Percentiles rank a stretch among this genome's conserved stretches.
phyloP scores from a whole-genome alignment of 2,113 vertebrate genomes.

The Centrocercus urophasianus region DNA sequence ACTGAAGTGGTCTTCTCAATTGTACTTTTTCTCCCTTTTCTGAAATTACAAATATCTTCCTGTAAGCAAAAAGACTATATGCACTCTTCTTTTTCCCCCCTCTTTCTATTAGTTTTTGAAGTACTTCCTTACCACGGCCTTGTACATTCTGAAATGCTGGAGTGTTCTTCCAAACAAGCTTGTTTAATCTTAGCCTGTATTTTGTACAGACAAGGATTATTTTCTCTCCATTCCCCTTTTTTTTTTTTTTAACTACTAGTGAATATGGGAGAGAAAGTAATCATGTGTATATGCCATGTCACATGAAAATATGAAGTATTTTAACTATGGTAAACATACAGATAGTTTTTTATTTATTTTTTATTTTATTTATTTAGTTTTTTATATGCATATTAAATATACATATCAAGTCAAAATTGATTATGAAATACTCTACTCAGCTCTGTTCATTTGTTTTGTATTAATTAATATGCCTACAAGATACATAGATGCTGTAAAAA shows the following conservation, averaged over 20 bases:
- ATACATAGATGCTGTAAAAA: background rate
- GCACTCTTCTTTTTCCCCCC: no score
- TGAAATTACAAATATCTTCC: background rate
- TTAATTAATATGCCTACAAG: background rate
- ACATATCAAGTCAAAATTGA: background rate
- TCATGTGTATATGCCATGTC: fast-evolving
- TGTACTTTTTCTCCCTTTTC: background rate
- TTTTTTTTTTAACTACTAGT: background rate
- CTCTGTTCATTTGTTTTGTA: background rate
- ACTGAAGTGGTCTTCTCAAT: background rate
- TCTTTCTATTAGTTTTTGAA: background rate
- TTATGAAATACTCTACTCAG: background rate
- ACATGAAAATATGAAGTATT: background rate
- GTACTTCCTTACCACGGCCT: background rate
- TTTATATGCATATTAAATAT: background rate
- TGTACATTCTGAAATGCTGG: background rate
- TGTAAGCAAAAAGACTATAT: background rate
- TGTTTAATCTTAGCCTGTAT: background rate
- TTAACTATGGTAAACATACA: background rate
- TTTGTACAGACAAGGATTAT: background rate
- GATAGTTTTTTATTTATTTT: background rate
- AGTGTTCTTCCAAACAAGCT: background rate
- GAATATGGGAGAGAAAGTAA: background rate
- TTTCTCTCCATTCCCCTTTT: background rate
- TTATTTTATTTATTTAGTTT: no score